These are phyloP conservation scores for Drosophila crucigera DNA, from an alignment of 2,888 invertebrate genomes.

Conservation along the genomic window DNA sequence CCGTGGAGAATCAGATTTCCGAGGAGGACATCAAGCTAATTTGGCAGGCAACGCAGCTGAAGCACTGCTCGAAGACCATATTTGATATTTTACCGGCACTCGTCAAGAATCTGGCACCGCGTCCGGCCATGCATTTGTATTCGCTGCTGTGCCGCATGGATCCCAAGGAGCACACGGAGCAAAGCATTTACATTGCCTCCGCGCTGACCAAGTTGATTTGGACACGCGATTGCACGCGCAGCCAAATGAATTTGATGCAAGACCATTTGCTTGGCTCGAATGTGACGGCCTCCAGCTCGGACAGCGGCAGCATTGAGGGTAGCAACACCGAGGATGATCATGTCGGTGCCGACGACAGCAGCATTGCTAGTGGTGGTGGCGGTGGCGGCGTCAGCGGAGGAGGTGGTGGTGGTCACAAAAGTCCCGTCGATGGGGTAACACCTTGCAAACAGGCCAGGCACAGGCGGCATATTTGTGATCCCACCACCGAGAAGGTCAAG, in stretches of 20 bases:
- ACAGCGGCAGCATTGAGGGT: constrained; percentile 92
- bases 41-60: constrained; percentile 97
- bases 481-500: constrained; percentile 77
- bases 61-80: constrained; percentile 97
- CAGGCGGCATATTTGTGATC: constrained; percentile 83
- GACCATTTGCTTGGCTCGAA: constrained; percentile 85
- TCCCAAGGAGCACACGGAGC: constrained; percentile 96
- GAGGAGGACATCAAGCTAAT: constrained; percentile 96
- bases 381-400: constrained; percentile 39
- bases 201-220: constrained; percentile 96
- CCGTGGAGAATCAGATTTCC: constrained; percentile 95
- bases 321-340: constrained; percentile 93
- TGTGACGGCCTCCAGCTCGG: constrained; percentile 89
- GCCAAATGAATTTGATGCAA: constrained; percentile 84
- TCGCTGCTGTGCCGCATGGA: constrained; percentile 94
- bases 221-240: constrained; percentile 89
- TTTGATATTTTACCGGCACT: constrained; percentile 95
- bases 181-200: constrained; percentile 95
- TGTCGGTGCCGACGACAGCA: constrained; percentile 86
- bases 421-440: constrained; percentile 86
- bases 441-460: constrained; percentile 86
- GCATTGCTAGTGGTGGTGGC: constrained; percentile 85
- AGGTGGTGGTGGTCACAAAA: constrained; percentile 80
- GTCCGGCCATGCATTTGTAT: constrained; percentile 95
- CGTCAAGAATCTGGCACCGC: constrained; percentile 95